A percentile compares a stretch with the other conserved stretches of the same genome.
phyloP scores from a whole-genome alignment of 1,140 invertebrate genomes.

The Homarus americanus region DNA sequence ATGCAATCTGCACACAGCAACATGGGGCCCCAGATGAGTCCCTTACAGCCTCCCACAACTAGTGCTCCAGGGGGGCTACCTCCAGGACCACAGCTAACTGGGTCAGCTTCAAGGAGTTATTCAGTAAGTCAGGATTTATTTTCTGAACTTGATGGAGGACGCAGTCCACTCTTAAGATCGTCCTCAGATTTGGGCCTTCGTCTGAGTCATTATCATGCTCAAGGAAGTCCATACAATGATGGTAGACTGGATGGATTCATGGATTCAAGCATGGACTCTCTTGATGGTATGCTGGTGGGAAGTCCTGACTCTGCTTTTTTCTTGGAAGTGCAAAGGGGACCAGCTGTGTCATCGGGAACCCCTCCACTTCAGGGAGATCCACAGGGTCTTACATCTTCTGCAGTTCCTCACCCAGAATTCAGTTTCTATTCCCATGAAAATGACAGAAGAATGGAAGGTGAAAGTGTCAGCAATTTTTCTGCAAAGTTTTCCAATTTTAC shows the following conservation, averaged over 20 bases:
- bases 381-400: slow-evolving; percentile 25
- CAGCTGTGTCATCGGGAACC: slow-evolving; percentile 38
- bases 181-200: slow-evolving; percentile 65
- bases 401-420: slow-evolving; percentile 47
- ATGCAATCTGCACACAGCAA: slow-evolving; percentile 58
- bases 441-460: slow-evolving; percentile 44
- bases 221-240: slow-evolving; percentile 38
- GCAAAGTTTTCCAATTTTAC: slow-evolving; percentile 66
- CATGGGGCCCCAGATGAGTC: slow-evolving; percentile 57
- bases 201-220: slow-evolving; percentile 49
- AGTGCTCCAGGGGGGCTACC: slow-evolving; percentile 57
- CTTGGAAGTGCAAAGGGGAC: slow-evolving; percentile 48
- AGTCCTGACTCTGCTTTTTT: slow-evolving; percentile 56
- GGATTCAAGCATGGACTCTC: slow-evolving; percentile 66
- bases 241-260: slow-evolving; percentile 62
- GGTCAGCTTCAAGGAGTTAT: slow-evolving; percentile 53
- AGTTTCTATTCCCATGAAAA: slow-evolving; percentile 64
- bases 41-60: slow-evolving; percentile 52
- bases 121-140: slow-evolving; percentile 63
- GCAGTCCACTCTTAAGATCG: slow-evolving; percentile 57
- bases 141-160: slow-evolving; percentile 44
- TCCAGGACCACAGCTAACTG: slow-evolving; percentile 37
- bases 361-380: slow-evolving; percentile 53
- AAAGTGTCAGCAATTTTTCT: slow-evolving; percentile 53
- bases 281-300: slow-evolving; percentile 59